Percentiles rank a stretch among this genome's conserved stretches.
These are phyloP conservation scores for Spongilla lacustris DNA, from an alignment of 37 sponge, comb jelly and placozoan species.

Conservation along the genomic window DNA sequence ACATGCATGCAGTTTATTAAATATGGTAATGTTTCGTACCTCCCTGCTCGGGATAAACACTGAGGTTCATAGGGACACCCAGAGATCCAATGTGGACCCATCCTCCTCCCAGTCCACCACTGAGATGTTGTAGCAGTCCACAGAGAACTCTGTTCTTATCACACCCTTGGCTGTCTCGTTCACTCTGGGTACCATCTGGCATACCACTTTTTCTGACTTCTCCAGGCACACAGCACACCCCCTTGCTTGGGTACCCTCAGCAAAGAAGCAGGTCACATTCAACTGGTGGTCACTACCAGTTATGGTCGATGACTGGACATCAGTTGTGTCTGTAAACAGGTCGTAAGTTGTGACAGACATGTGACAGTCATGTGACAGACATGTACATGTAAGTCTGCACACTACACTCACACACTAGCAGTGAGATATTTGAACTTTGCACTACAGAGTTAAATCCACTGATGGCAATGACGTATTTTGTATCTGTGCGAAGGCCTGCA, in stretches of 20 bases:
- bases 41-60: no score
- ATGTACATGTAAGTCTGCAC: no score
- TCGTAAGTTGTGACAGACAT: no score
- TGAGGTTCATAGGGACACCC: not conserved
- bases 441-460: no score
- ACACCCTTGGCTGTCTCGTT: not conserved
- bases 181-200: not conserved
- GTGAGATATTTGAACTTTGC: no score
- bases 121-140: not conserved
- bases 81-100: not conserved
- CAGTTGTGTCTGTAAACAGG: not conserved
- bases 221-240: not conserved
- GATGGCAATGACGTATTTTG: no score
- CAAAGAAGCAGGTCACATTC: conserved; percentile 1
- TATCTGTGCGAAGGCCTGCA: no score
- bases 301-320: not conserved
- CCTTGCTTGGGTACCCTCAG: not conserved
- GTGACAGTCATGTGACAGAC: no score
- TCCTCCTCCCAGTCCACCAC: not conserved
- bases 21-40: no score
- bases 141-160: not conserved
- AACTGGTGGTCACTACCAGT: conserved; percentile 1
- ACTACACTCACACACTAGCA: no score
- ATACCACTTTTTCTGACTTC: not conserved
- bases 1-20: no score